phyloP scores from a whole-genome alignment of 2,797 vertebrate genomes.

The Acanthiza pusilla region DNA sequence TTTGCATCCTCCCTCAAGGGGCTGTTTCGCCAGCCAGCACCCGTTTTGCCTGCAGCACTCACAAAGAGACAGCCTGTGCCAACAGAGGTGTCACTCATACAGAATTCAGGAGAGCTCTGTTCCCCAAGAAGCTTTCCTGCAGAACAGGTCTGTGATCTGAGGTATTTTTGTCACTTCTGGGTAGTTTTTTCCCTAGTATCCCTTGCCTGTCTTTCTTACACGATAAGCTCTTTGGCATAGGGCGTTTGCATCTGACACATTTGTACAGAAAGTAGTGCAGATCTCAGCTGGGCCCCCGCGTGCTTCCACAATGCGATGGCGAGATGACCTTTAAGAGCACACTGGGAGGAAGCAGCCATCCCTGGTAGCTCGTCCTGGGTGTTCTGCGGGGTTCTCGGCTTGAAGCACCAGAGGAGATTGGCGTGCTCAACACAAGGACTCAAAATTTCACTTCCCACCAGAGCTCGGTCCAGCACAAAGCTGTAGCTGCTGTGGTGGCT shows the following conservation, averaged over 20 bases:
- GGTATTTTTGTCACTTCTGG: background rate
- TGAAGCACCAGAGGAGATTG: background rate
- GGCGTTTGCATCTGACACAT: background rate
- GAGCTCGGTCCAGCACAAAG: background rate
- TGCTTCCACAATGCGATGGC: accelerated
- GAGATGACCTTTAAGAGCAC: background rate
- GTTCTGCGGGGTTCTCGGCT: background rate
- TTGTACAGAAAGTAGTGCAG: background rate
- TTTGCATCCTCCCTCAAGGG: background rate
- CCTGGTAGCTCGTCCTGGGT: background rate
- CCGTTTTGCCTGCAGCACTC: background rate
- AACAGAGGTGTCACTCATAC: background rate
- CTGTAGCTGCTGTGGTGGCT: background rate
- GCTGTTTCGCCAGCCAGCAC: background rate
- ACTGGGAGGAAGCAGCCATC: background rate
- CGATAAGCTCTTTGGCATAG: background rate
- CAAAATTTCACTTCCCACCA: background rate
- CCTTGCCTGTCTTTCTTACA: background rate
- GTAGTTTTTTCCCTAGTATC: background rate
- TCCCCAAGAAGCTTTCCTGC: background rate
- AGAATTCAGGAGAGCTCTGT: background rate
- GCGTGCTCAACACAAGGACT: background rate
- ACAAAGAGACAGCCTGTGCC: background rate
- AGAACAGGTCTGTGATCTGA: background rate
- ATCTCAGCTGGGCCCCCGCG: background rate